Evolutionary conservation across 1,140 invertebrate genomes (phyloP).

Genomic region (Brachionus calyciflorus): DNA sequence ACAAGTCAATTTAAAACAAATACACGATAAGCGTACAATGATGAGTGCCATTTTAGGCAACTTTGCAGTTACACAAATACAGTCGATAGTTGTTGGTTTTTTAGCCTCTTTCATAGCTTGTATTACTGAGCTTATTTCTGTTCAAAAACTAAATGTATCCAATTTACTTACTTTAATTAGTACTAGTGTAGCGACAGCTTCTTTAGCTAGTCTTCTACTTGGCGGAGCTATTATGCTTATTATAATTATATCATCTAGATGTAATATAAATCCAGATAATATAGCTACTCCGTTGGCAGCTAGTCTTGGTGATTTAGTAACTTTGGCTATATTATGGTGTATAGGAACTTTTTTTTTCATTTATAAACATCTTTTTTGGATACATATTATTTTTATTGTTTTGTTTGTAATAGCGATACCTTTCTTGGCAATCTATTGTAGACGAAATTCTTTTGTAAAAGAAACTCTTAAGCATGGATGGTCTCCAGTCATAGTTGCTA

Average conservation of each 20-base stretch:
- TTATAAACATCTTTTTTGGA: background rate
- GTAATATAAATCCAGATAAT: conserved; percentile 90
- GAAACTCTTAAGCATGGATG: conserved; percentile 61
- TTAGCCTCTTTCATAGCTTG: conserved; percentile 81
- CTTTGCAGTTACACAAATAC: conserved; percentile 82
- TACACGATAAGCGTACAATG: conserved; percentile 59
- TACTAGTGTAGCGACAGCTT: conserved; percentile 83
- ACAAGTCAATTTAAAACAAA: conserved; percentile 61
- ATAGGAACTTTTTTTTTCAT: background rate
- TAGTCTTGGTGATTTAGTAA: conserved; percentile 86
- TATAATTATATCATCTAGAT: conserved; percentile 62
- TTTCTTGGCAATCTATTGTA: conserved; percentile 57
- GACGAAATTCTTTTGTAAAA: conserved; percentile 59
- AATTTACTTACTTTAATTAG: conserved; percentile 82
- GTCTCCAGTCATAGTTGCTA: conserved; percentile 62
- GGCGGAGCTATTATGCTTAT: conserved; percentile 72
- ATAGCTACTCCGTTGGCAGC: conserved; percentile 93
- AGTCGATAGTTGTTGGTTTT: conserved; percentile 89
- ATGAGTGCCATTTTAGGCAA: conserved; percentile 77
- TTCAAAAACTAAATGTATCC: conserved; percentile 74
- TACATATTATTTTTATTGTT: background rate
- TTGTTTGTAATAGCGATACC: conserved; percentile 53
- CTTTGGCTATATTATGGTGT: conserved; percentile 76
- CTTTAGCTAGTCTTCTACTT: conserved; percentile 78
- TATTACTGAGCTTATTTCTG: conserved; percentile 76